These are phyloP conservation scores for Glomeris marginata DNA, from an alignment of 2,888 invertebrate genomes.

Conservation along the genomic window DNA sequence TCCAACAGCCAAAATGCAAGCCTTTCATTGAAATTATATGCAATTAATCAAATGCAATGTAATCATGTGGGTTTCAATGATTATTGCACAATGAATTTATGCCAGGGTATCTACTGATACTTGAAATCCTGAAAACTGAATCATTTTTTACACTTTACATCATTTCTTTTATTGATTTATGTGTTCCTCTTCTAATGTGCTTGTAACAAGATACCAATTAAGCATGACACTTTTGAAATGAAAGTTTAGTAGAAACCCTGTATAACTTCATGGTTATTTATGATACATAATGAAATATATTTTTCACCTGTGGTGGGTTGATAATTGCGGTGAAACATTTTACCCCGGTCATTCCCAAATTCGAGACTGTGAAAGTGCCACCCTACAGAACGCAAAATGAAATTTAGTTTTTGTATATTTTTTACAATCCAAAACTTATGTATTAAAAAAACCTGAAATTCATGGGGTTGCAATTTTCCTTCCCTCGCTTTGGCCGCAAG, in stretches of 20 bases:
- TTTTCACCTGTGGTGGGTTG: conserved; percentile 67
- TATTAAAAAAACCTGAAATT: conserved; percentile 67
- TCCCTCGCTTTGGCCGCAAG: conserved; percentile 75
- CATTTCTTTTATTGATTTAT: too few species aligned
- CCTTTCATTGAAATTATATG: conserved; percentile 26
- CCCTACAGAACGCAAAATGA: conserved; percentile 39
- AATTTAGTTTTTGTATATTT: too few species aligned
- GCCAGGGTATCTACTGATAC: too few species aligned
- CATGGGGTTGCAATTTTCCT: conserved; percentile 77
- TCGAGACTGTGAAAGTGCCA: conserved; percentile 86
- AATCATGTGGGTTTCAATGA: too few species aligned
- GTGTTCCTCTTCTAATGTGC: too few species aligned
- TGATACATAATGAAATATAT: neutral
- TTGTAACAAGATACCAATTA: too few species aligned
- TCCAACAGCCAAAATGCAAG: conserved; percentile 84
- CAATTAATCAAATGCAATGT: too few species aligned
- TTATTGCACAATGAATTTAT: too few species aligned
- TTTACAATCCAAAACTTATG: too few species aligned
- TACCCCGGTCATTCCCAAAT: conserved; percentile 87
- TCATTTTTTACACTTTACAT: neutral
- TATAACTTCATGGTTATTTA: neutral
- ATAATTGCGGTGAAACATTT: conserved; percentile 84
- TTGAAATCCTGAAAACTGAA: too few species aligned
- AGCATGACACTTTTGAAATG: too few species aligned
- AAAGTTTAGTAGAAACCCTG: too few species aligned